phyloP scores from a whole-genome alignment of 2,888 invertebrate genomes.

The Epinotia demarniana region DNA sequence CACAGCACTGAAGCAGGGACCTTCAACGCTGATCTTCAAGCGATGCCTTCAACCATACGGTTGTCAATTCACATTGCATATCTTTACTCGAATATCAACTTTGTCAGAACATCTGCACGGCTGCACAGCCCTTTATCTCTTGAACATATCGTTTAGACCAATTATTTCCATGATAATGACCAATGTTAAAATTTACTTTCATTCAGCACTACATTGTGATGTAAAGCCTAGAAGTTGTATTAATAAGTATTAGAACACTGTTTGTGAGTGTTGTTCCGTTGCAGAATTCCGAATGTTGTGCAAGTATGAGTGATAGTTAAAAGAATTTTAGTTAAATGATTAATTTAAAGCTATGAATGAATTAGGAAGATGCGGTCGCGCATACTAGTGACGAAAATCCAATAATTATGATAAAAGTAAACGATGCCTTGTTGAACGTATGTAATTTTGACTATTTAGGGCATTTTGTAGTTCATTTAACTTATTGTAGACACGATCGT shows the following conservation, averaged over 20 bases:
- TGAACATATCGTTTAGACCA: slow-evolving; percentile 82
- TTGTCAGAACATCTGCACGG: slow-evolving; percentile 67
- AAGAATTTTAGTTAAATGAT: slow-evolving; percentile 80
- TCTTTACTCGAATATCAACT: slow-evolving; percentile 79
- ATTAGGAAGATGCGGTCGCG: slow-evolving; percentile 84
- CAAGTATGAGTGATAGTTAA: slow-evolving; percentile 81
- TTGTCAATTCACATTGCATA: slow-evolving; percentile 74
- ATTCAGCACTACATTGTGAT: slow-evolving; percentile 81
- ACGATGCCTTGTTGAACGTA: slow-evolving; percentile 82
- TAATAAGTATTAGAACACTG: slow-evolving; percentile 84
- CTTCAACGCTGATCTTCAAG: slow-evolving; percentile 66
- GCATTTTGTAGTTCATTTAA: slow-evolving; percentile 82
- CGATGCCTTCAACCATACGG: slow-evolving; percentile 71
- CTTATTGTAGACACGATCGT: slow-evolving; percentile 80
- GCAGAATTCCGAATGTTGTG: slow-evolving; percentile 70
- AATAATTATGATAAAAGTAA: slow-evolving; percentile 80
- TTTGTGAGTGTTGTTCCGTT: slow-evolving; percentile 75
- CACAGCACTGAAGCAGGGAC: slow-evolving; percentile 74
- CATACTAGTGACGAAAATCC: slow-evolving; percentile 84
- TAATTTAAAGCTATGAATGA: slow-evolving; percentile 82
- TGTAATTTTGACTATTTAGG: slow-evolving; percentile 81
- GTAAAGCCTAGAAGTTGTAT: slow-evolving; percentile 81
- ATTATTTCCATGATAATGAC: slow-evolving; percentile 80
- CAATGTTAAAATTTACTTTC: slow-evolving; percentile 73
- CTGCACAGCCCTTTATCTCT: slow-evolving; percentile 64